Percentiles rank a stretch among this genome's conserved stretches.
Conservation (phyloP, 1,140 invertebrate species). For the Halyomorpha halys region DNA sequence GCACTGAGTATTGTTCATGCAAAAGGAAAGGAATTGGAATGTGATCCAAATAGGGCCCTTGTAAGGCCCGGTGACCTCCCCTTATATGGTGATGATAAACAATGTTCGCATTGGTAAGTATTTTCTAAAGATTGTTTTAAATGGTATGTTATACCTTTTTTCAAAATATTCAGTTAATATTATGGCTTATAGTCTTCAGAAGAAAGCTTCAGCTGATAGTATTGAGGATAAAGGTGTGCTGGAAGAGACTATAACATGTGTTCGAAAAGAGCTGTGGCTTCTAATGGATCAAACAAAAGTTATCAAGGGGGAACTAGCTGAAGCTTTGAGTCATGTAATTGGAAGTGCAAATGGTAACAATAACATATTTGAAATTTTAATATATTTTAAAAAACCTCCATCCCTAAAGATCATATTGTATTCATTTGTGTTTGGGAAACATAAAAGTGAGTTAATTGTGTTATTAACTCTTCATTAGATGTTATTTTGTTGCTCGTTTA, state of each 20-base stretch:
- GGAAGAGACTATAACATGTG: constrained; percentile 21
- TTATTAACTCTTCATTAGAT: no score
- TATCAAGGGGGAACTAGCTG: constrained; percentile 27
- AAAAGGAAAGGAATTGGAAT: constrained; percentile 14
- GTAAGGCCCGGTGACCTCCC: constrained; percentile 18
- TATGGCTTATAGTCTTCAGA: background rate
- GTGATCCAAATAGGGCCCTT: constrained; percentile 12
- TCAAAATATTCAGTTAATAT: background rate
- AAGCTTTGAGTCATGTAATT: background rate
- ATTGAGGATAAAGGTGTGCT: background rate
- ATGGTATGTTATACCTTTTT: background rate
- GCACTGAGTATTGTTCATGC: constrained; percentile 14
- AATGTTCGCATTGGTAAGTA: constrained; percentile 22
- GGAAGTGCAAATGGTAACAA: constrained; percentile 17
- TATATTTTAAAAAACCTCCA: no score
- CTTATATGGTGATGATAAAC: constrained; percentile 20
- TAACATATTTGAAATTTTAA: no score
- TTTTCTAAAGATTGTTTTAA: background rate
- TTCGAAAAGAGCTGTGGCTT: constrained; percentile 20
- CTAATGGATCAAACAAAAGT: constrained; percentile 20
- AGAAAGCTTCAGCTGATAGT: background rate
- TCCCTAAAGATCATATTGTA: no score
- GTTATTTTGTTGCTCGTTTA: no score
- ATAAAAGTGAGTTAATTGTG: no score
- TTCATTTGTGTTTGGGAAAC: no score